phyloP scores from a whole-genome alignment of 2,888 invertebrate species.

The Cheilosia scutellata region DNA sequence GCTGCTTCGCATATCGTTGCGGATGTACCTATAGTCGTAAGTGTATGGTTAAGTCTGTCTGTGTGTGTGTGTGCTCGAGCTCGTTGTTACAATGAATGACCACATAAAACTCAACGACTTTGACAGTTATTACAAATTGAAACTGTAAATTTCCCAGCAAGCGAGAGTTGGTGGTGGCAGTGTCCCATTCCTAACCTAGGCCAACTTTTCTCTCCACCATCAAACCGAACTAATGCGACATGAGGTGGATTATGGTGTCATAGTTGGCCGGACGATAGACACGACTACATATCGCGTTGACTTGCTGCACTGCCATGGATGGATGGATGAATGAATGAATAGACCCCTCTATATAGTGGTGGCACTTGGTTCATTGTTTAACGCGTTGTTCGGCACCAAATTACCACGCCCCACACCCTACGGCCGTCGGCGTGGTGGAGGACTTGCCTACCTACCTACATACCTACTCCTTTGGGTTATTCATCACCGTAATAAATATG shows the following conservation, averaged over 20 bases:
- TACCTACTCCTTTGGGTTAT: slow-evolving; percentile 60
- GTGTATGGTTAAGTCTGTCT: too few relatives aligned
- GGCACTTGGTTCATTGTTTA: slow-evolving; percentile 46
- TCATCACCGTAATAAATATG: slow-evolving; percentile 75
- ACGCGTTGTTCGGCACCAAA: slow-evolving; percentile 66
- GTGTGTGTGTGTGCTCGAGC: slow-evolving; percentile 27
- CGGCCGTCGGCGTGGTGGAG: not conserved
- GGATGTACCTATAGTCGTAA: not conserved
- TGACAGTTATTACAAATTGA: slow-evolving; percentile 81
- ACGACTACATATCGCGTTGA: slow-evolving; percentile 29
- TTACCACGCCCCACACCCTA: slow-evolving; percentile 51
- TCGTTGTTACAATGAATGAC: slow-evolving; percentile 78
- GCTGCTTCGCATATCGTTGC: not conserved
- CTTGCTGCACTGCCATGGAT: slow-evolving; percentile 29
- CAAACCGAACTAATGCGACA: slow-evolving; percentile 56
- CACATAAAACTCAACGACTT: slow-evolving; percentile 80
- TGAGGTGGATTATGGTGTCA: slow-evolving; percentile 75
- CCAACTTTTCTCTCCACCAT: slow-evolving; percentile 37
- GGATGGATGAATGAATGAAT: slow-evolving; percentile 40
- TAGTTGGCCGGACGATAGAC: slow-evolving; percentile 63
- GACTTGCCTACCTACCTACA: not conserved
- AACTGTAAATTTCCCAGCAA: slow-evolving; percentile 78
- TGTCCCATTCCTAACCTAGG: slow-evolving; percentile 54
- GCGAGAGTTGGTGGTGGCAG: slow-evolving; percentile 40
- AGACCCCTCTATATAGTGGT: slow-evolving; percentile 38